Percentiles rank a stretch among this genome's conserved stretches.
Conservation (phyloP, 2,113 vertebrate species). For the Petrocephalus zakoni region DNA sequence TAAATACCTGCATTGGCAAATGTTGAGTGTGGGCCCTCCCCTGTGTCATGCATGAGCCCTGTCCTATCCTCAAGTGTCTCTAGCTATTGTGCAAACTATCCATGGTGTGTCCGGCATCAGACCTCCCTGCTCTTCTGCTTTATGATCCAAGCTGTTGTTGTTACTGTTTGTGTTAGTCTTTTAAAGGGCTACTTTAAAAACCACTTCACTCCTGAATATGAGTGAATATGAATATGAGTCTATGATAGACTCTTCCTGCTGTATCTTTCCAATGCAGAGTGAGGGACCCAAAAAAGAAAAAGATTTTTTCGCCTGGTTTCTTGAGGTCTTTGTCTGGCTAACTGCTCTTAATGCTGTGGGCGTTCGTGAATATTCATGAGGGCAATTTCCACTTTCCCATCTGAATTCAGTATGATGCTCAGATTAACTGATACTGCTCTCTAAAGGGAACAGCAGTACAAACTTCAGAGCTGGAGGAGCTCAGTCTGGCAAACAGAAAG, state of each 20-base stretch:
- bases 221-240: too few relatives aligned
- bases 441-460: neutral
- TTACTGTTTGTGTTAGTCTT: neutral
- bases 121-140: neutral
- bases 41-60: neutral
- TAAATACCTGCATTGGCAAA: neutral
- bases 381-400: neutral
- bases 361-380: neutral
- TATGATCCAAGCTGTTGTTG: neutral
- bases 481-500: neutral
- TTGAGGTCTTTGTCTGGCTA: neutral
- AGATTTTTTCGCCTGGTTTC: neutral
- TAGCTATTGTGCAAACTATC: neutral
- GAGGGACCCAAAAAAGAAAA: neutral
- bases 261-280: neutral
- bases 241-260: neutral
- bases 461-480: neutral
- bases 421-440: neutral
- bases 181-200: neutral
- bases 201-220: neutral
- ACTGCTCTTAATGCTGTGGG: neutral
- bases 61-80: neutral
- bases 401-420: neutral
- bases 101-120: neutral
- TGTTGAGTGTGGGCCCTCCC: neutral